Conservation (phyloP, 2,797 vertebrate genomes). For the Telmatherina bonti region DNA sequence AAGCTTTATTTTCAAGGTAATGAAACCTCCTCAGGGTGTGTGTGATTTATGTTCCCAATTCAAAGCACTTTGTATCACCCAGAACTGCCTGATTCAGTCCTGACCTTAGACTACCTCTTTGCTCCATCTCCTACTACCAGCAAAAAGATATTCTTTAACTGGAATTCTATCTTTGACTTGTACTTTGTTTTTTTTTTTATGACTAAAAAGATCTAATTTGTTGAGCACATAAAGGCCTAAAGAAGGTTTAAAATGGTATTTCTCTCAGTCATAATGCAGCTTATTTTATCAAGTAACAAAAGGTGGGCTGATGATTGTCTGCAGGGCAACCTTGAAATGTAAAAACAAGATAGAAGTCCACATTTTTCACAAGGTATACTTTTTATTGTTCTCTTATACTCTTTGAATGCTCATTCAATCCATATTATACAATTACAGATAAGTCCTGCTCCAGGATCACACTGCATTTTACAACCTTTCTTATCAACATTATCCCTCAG, state of each 20-base stretch:
- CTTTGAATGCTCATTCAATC: constrained; percentile 4
- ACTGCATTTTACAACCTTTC: neutral
- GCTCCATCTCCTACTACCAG: constrained; percentile 22
- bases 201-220: neutral
- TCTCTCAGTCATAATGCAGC: neutral
- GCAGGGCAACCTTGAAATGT: neutral
- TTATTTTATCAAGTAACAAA: constrained; percentile 11
- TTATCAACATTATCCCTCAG: constrained; percentile 11
- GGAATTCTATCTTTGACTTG: neutral
- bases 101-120: constrained; percentile 66
- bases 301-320: neutral
- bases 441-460: neutral
- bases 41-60: constrained; percentile 74
- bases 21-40: constrained; percentile 67
- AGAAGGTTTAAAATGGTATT: neutral
- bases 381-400: neutral
- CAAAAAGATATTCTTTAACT: constrained; percentile 5
- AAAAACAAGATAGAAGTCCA: neutral
- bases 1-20: constrained; percentile 77
- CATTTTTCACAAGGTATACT: neutral
- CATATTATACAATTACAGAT: constrained; percentile 33
- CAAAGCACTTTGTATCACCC: constrained; percentile 69
- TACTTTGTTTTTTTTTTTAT: neutral
- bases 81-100: constrained; percentile 55
- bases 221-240: neutral